Base-by-base conservation (phyloP, 2,888 invertebrate species). In the Noctua janthina region DNA sequence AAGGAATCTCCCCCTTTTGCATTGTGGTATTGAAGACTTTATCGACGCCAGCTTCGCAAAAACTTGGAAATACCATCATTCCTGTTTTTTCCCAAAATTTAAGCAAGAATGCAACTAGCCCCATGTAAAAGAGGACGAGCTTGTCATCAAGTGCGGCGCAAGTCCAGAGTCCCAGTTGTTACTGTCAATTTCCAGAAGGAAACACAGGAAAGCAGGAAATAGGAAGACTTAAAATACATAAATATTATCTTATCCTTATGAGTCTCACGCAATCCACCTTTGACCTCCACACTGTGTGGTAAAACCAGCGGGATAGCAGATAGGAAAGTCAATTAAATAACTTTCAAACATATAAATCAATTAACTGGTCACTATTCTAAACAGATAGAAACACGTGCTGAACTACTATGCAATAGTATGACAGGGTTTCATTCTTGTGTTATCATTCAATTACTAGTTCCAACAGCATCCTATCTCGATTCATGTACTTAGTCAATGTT, bases 381-480 rank as follows among this genome's bases (percentile, higher is more conserved):
- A 86, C 67, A 70, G 23, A 82, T 71, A 59, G 64, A 74, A 29
- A 79, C 84, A 84, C 74, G 87, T 80, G 84, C 56, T 70, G 17
- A 73, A 72, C n/a, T 80, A 79, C 75, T 76, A 87, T 70, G 85
- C 85, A 87, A 87, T 84, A 75, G 54, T 75, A 51, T 62, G 75
- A 64, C 75, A 64, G 49, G 20, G 49, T 86, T 84, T 77, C 73
- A 76, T 81, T 84, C 78, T 64, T 46, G 2, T 73, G 84, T 83
- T 87, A 85, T 83, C 83, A 83, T 79, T 83, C 46, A 76, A 74
- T 83, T 83, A 76, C 67, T 68, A 17, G 51, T 69, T 70, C n/a
- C 70, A 71, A 68, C 51, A 56, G 15, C 39, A 29, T 46, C 54
- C 78, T 73, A 69, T 77, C 68, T 54, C 17, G 20, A 39, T 59